A percentile compares a stretch with the other conserved stretches of the same genome.
These are phyloP conservation scores for Cercopithecus mona DNA, from an alignment of 2,113 vertebrate species.

Conservation along the genomic window DNA sequence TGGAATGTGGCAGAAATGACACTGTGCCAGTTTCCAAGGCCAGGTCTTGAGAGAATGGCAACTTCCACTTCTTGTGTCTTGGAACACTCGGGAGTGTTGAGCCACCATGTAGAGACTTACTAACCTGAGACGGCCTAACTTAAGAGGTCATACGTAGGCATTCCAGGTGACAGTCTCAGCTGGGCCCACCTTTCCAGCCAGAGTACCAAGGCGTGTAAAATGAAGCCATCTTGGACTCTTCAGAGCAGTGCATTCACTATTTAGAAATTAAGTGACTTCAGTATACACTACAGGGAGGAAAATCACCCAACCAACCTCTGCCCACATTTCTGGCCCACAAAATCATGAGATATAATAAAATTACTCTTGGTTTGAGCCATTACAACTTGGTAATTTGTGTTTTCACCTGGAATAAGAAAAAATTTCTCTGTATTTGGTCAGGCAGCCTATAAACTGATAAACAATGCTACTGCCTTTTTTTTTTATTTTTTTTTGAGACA, in stretches of 20 bases:
- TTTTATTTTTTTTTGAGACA: too few species aligned
- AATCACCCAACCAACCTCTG: not conserved
- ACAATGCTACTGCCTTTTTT: not conserved
- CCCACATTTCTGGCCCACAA: not conserved
- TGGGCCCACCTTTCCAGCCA: not conserved
- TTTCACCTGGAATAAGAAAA: not conserved
- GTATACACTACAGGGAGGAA: not conserved
- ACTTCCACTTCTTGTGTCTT: not conserved
- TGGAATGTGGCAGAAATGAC: not conserved
- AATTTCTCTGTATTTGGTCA: not conserved
- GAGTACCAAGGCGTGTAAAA: not conserved
- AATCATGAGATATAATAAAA: not conserved
- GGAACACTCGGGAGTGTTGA: not conserved
- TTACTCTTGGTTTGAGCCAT: not conserved
- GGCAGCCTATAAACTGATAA: not conserved
- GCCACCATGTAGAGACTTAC: not conserved
- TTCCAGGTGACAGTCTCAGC: not conserved
- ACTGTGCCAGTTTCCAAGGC: not conserved
- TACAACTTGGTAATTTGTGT: not conserved
- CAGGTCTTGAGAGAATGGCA: not conserved
- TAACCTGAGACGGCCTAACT: not conserved
- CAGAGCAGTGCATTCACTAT: not conserved
- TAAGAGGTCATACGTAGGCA: not conserved
- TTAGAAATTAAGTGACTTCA: not conserved
- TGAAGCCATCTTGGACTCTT: not conserved